phyloP scores from a whole-genome alignment of 2,888 invertebrate species.

The Pogonocherus hispidulus region DNA sequence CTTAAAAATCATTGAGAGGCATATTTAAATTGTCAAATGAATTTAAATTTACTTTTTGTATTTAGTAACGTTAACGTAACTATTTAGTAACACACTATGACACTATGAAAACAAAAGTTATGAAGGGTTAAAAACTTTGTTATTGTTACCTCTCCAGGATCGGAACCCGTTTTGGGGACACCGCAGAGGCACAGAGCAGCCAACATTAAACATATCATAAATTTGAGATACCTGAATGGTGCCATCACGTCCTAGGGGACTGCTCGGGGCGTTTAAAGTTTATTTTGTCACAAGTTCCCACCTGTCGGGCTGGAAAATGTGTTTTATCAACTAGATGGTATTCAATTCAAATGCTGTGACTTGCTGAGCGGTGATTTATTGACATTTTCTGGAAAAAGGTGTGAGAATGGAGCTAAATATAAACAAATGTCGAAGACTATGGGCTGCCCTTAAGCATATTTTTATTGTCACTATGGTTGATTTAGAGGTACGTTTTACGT shows the following conservation, averaged over 20 bases:
- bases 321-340: conserved; percentile 50
- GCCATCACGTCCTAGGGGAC: conserved; percentile 43
- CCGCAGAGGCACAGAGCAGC: not conserved
- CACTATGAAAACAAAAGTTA: no score
- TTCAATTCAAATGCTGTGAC: conserved; percentile 56
- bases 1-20: no score
- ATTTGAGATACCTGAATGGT: conserved; percentile 44
- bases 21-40: no score
- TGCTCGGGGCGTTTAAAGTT: conserved; percentile 36
- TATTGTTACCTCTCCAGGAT: not conserved
- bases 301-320: conserved; percentile 56
- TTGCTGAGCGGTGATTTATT: conserved; percentile 54
- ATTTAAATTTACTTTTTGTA: no score
- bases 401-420: conserved; percentile 39
- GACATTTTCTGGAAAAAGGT: conserved; percentile 44
- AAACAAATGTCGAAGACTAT: conserved; percentile 13
- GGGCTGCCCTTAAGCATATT: conserved; percentile 14
- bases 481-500: not conserved
- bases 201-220: conserved; percentile 36
- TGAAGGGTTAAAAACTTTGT: no score
- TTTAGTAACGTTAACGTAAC: no score
- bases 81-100: no score
- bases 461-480: not conserved
- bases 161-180: not conserved
- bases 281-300: conserved; percentile 54